Percentiles rank a stretch among this genome's conserved stretches.
Evolutionary conservation across 92 coral and sea anemone species (phyloP).

Genomic region (Desmophyllum pertusum): DNA sequence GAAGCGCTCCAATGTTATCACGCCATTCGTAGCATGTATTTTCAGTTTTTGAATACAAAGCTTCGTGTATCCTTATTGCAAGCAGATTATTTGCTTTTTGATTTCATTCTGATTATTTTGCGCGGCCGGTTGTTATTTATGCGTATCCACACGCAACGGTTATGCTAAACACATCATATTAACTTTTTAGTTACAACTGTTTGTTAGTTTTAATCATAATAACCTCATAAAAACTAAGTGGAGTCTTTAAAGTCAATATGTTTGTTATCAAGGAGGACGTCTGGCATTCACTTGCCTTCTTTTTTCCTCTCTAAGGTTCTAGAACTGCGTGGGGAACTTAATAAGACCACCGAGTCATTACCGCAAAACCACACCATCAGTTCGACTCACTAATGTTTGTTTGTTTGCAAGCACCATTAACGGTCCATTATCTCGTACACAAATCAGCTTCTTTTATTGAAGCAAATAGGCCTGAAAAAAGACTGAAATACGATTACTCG

Average conservation of each 20-base stretch:
- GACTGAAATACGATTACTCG: not conserved
- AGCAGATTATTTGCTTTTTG: not conserved
- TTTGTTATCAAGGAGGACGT: not conserved
- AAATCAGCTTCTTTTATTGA: conserved; percentile 9
- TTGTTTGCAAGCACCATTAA: conserved; percentile 37
- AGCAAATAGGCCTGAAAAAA: not conserved
- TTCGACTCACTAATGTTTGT: conserved; percentile 15
- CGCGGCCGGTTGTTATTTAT: not conserved
- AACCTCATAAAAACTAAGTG: not conserved
- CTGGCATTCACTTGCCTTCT: too few relatives aligned
- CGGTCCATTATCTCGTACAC: conserved; percentile 22
- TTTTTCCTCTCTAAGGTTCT: not conserved
- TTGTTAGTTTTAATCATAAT: conserved; percentile 10
- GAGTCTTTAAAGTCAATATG: not conserved
- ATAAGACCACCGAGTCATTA: not conserved
- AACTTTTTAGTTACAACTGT: conserved; percentile 19
- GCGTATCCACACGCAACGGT: not conserved
- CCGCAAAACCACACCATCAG: not conserved
- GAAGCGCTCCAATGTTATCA: conserved; percentile 16
- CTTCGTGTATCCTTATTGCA: not conserved
- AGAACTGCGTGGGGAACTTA: not conserved
- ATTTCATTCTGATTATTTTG: not conserved
- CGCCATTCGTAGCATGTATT: conserved; percentile 40
- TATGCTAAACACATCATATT: not conserved
- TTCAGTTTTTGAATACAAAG: conserved; percentile 12